Percentiles rank a stretch among this genome's conserved stretches.
phyloP scores from a whole-genome alignment of 2,113 vertebrate genomes.

The Nymphicus hollandicus region DNA sequence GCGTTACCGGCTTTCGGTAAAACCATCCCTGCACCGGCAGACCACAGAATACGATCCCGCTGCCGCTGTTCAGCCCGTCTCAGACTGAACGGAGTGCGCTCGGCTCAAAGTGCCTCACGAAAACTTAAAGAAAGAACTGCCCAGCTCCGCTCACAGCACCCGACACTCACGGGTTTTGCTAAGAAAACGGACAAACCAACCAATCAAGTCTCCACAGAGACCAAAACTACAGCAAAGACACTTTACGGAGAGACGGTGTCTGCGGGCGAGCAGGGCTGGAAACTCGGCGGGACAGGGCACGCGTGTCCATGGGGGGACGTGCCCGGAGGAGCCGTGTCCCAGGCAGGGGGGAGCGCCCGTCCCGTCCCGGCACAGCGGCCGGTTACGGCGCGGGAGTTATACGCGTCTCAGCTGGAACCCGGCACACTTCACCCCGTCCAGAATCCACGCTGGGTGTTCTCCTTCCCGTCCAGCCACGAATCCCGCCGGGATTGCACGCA shows the following conservation, averaged over 20 bases:
- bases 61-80: background rate
- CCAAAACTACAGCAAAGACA: background rate
- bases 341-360: background rate
- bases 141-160: background rate
- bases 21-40: background rate
- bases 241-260: background rate
- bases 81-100: fast-evolving
- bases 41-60: background rate
- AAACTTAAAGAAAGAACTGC: background rate
- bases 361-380: background rate
- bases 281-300: background rate
- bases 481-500: background rate
- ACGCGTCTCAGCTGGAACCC: background rate
- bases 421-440: background rate
- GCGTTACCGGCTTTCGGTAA: background rate
- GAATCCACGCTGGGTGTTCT: background rate
- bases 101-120: background rate
- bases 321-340: background rate
- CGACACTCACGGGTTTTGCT: background rate
- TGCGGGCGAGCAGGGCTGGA: background rate
- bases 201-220: background rate
- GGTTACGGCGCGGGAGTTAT: too few relatives aligned
- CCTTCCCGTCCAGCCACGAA: background rate
- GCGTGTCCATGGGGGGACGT: background rate
- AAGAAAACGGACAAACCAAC: background rate